Conservation (phyloP, 2,797 vertebrate species). For the Pempheris klunzingeri region DNA sequence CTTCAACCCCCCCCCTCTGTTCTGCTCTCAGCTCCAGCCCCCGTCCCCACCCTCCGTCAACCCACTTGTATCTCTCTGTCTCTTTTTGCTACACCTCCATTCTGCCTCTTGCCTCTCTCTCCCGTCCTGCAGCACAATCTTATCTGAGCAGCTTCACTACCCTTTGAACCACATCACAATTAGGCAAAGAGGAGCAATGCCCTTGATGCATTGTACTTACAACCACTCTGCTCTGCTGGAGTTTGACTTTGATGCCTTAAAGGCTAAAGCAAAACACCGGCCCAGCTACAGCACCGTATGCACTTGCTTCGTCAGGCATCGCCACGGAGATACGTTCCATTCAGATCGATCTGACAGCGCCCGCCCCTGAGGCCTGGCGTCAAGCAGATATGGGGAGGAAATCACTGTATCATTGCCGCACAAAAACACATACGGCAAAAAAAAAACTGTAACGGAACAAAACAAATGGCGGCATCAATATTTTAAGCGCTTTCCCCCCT, state of each 20-base stretch:
- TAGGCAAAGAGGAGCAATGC: conserved; percentile 52
- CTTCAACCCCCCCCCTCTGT: conserved; percentile 58
- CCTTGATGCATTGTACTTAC: conserved; percentile 55
- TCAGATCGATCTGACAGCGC: conserved; percentile 35
- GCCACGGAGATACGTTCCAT: conserved; percentile 22
- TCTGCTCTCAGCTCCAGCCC: conserved; percentile 47
- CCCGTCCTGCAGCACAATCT: conserved; percentile 57
- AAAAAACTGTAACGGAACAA: conserved; percentile 32
- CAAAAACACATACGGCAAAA: conserved; percentile 11
- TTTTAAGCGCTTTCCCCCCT: conserved; percentile 48
- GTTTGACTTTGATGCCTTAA: conserved; percentile 67
- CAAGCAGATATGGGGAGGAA: conserved; percentile 38
- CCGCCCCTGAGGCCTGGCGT: conserved; percentile 34
- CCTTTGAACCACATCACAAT: conserved; percentile 68
- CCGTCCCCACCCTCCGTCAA: conserved; percentile 45
- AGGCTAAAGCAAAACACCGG: conserved; percentile 34
- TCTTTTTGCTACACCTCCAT: conserved; percentile 37
- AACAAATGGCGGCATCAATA: conserved; percentile 57
- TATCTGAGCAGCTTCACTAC: conserved; percentile 62
- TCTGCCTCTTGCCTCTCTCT: neutral
- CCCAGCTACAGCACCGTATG: neutral
- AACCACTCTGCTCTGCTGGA: conserved; percentile 66
- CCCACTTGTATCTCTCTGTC: conserved; percentile 55
- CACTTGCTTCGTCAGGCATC: conserved; percentile 28
- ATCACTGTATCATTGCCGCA: conserved; percentile 34